A percentile compares a stretch with the other conserved stretches of the same genome.
phyloP scores from a whole-genome alignment of 2,113 vertebrate genomes.

The Mionectes macconnelli region DNA sequence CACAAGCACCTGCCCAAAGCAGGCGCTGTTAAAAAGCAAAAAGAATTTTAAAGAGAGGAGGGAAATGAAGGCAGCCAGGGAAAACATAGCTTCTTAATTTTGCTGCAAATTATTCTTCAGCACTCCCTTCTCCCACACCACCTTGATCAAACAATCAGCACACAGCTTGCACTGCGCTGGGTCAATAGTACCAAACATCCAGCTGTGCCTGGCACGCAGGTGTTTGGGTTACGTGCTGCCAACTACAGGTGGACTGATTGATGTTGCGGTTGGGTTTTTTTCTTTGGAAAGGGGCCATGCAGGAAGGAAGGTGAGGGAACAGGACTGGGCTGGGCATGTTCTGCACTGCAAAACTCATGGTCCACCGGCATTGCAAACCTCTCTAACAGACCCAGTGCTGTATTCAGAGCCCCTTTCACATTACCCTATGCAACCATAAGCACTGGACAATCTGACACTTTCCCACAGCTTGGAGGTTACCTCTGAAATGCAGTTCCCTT shows the following conservation, averaged over 20 bases:
- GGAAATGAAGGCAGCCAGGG: conserved; percentile 29
- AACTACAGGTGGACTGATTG: not conserved
- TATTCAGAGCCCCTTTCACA: not conserved
- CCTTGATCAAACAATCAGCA: conserved; percentile 38
- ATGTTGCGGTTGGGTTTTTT: not conserved
- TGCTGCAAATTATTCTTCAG: conserved; percentile 35
- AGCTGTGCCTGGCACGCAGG: conserved; percentile 22
- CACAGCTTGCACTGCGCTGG: not conserved
- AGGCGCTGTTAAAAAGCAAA: conserved; percentile 28
- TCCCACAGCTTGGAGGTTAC: not conserved
- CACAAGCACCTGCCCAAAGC: not conserved
- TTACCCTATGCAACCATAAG: not conserved
- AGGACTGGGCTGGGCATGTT: not conserved
- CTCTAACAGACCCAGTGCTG: not conserved
- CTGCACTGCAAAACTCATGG: not conserved
- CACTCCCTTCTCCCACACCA: not conserved
- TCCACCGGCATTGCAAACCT: not conserved
- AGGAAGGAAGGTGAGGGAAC: not conserved
- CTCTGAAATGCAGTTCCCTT: not conserved
- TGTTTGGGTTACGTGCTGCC: not conserved
- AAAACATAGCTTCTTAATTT: conserved; percentile 60
- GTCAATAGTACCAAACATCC: not conserved
- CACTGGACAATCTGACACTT: not conserved
- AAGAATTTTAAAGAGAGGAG: conserved; percentile 25
- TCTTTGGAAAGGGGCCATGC: not conserved